These are phyloP conservation scores for Hippolais icterina DNA, from an alignment of 2,113 vertebrate genomes.

Conservation along the genomic window DNA sequence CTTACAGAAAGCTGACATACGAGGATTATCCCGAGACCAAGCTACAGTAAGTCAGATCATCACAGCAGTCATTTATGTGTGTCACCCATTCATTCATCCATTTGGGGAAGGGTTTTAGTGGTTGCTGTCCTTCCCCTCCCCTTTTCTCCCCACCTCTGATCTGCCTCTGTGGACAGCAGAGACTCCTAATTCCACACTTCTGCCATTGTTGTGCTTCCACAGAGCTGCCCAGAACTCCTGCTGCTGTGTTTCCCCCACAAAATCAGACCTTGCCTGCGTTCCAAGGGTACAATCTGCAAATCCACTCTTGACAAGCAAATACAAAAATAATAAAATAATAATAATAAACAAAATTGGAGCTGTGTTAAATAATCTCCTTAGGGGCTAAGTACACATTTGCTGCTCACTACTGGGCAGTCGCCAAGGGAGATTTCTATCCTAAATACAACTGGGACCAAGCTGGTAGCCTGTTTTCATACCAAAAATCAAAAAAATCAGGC, in stretches of 20 bases:
- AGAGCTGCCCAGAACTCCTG: not conserved
- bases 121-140: not conserved
- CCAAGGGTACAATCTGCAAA: not conserved
- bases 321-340: not conserved
- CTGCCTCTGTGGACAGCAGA: not conserved
- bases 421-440: not conserved
- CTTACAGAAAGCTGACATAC: conserved; percentile 75
- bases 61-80: conserved; percentile 11
- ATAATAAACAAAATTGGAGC: not conserved
- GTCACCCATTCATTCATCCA: conserved; percentile 39
- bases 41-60: conserved; percentile 37
- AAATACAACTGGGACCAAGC: not conserved
- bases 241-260: conserved; percentile 13
- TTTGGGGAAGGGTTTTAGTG: not conserved
- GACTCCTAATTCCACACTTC: not conserved
- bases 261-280: conserved; percentile 6
- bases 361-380: not conserved
- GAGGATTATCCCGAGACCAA: conserved; percentile 71
- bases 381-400: not conserved
- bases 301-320: not conserved
- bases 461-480: not conserved
- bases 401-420: not conserved
- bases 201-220: rapidly evolving
- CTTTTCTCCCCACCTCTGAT: not conserved
- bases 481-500: not conserved